Evolutionary conservation across 2,888 invertebrate genomes (phyloP).

Genomic region (Gortyna flavago): DNA sequence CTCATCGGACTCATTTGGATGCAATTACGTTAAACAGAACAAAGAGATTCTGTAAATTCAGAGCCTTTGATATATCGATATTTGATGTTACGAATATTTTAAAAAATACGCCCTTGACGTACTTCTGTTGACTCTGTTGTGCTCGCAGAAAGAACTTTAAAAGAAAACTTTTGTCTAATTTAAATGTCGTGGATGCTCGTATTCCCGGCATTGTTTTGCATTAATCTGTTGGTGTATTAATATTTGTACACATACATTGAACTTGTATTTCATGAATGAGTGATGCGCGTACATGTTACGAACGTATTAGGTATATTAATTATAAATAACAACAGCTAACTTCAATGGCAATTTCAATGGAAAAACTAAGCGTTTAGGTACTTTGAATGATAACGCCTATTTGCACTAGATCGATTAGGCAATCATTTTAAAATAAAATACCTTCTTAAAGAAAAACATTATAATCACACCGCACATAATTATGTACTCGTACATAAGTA

Average conservation of each 20-base stretch:
- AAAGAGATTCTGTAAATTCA: slow-evolving; percentile 60
- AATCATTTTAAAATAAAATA: not conserved
- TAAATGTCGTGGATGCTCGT: slow-evolving; percentile 11
- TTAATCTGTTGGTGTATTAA: not conserved
- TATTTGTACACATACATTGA: not conserved
- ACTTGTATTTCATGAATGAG: not conserved
- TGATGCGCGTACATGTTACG: not conserved
- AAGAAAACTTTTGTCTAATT: slow-evolving; percentile 25
- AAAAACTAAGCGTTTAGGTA: not conserved
- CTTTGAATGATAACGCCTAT: not conserved
- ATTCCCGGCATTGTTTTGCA: not conserved
- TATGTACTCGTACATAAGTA: not conserved
- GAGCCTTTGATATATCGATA: slow-evolving; percentile 56
- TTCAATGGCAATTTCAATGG: not conserved
- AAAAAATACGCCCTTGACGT: slow-evolving; percentile 26
- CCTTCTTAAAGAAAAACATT: not conserved
- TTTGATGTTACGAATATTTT: slow-evolving; percentile 37
- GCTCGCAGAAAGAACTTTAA: not conserved
- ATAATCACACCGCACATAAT: not conserved
- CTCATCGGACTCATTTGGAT: slow-evolving; percentile 63
- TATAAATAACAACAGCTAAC: not conserved
- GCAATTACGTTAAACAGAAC: slow-evolving; percentile 67
- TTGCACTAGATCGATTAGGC: not conserved
- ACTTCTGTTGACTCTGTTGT: slow-evolving; percentile 3
- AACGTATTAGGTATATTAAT: not conserved